These are phyloP conservation scores for Illadopsis cleaveri DNA, from an alignment of 2,113 vertebrate species.

Conservation along the genomic window DNA sequence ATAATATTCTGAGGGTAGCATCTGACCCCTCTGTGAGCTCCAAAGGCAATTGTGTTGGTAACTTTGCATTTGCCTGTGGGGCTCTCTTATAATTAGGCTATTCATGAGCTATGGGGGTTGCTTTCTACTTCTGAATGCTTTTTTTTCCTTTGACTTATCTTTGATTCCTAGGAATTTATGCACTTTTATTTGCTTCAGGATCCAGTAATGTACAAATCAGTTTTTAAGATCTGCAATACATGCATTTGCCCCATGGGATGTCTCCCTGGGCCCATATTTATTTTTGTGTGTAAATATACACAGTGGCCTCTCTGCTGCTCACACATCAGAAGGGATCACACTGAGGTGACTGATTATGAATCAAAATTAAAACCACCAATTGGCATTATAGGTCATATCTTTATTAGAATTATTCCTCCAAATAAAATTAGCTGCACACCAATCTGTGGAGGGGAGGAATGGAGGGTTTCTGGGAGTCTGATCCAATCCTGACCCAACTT, in stretches of 20 bases:
- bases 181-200: slow-evolving; percentile 54
- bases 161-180: slow-evolving; percentile 60
- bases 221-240: slow-evolving; percentile 67
- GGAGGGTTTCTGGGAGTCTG: not conserved
- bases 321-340: slow-evolving; percentile 61
- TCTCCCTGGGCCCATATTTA: slow-evolving; percentile 67
- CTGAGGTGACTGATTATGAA: slow-evolving; percentile 71
- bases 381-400: slow-evolving; percentile 79
- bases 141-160: slow-evolving; percentile 45
- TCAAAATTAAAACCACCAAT: slow-evolving; percentile 78
- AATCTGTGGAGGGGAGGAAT: slow-evolving; percentile 37
- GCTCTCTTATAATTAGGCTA: slow-evolving; percentile 68
- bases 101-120: slow-evolving; percentile 69
- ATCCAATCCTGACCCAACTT: not conserved
- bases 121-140: slow-evolving; percentile 51
- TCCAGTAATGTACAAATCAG: slow-evolving; percentile 52
- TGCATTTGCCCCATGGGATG: slow-evolving; percentile 64
- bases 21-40: slow-evolving; percentile 63
- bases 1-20: slow-evolving; percentile 55
- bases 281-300: slow-evolving; percentile 73
- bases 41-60: slow-evolving; percentile 65
- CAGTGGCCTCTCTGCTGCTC: slow-evolving; percentile 62
- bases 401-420: slow-evolving; percentile 81
- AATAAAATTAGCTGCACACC: slow-evolving; percentile 71
- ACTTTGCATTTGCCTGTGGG: slow-evolving; percentile 71